Conservation (phyloP, 2,888 invertebrate species). For the Callinectes sapidus region DNA sequence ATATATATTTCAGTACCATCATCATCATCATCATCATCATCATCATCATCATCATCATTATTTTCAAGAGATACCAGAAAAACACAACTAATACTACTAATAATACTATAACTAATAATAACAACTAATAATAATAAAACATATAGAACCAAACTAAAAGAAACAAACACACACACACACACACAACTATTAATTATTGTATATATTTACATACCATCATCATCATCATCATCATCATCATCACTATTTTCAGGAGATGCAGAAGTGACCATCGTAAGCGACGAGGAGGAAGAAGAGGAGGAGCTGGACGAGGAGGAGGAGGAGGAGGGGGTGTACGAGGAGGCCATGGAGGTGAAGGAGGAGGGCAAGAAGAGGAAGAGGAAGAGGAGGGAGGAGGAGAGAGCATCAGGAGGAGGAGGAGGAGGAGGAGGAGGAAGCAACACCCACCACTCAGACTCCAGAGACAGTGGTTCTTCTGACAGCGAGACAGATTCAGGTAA, state of each 20-base stretch:
- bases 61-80: no score
- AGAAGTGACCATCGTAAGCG: slow-evolving; percentile 67
- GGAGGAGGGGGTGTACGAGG: slow-evolving; percentile 34
- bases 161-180: no score
- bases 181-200: no score
- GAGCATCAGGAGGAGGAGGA: no score
- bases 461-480: slow-evolving; percentile 46
- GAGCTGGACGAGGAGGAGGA: slow-evolving; percentile 64
- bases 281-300: slow-evolving; percentile 65
- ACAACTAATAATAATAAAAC: no score
- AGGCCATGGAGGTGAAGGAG: slow-evolving; percentile 54
- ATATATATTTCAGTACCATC: background rate
- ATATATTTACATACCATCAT: no score
- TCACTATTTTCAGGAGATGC: slow-evolving; percentile 57
- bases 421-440: slow-evolving; percentile 8
- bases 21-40: background rate
- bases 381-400: slow-evolving; percentile 45
- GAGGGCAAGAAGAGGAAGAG: slow-evolving; percentile 62
- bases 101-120: no score
- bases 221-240: no score
- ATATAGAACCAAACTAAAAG: no score
- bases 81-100: no score
- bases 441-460: slow-evolving; percentile 38
- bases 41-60: no score
- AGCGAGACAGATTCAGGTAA: slow-evolving; percentile 58